Base-by-base conservation (phyloP, 2,888 invertebrate species). In the Limnephilus auricula region DNA sequence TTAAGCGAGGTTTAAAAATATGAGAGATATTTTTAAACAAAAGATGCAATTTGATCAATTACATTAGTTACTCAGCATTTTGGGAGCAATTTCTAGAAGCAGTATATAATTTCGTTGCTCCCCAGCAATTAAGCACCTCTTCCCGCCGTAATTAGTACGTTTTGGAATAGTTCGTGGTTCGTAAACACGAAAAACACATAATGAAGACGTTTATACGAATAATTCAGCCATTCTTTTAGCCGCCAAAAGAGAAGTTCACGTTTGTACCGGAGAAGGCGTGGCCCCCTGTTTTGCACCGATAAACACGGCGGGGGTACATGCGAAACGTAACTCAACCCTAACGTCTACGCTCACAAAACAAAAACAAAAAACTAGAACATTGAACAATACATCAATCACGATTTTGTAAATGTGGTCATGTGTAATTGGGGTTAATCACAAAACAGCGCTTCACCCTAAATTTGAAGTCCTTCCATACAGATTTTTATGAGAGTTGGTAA, bases 81-180 rank as follows among this genome's bases (percentile, higher is more conserved):
- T 87, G 34, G 13, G 50, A 31, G 25, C 30, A 34, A 87, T 87
- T 87, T 31, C 6, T 31, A 34, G 84, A 85, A 87, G 32, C 87
- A 31, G 31, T 65, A 4, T 50, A 13, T 87, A 87, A 87, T 87
- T 87, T 87, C 31, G 65, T 50, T 15, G 50, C 50, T 65, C 50
- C 65, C 30, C 65, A 18, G 87, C 87, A 87, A 87, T 87, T 87
- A 87, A 34, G 87, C 65, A 65, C 87, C 87, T 87, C 45, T 87
- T 87, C 87, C 30, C 65, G 34, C 31, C 87, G 32, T 65, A 87
- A 87, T 87, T 87, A 87, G 87, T 87, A 31, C 87, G 34, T 87
- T 87, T 87, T 65, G 31, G 87, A 85, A 85, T 40, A 85, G 85
- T 85, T 85, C 85, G 85, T 85, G 85, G 87, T 87, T 87, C 87